phyloP scores from a whole-genome alignment of 1,140 invertebrate species.

The Lutraria rhynchaena region DNA sequence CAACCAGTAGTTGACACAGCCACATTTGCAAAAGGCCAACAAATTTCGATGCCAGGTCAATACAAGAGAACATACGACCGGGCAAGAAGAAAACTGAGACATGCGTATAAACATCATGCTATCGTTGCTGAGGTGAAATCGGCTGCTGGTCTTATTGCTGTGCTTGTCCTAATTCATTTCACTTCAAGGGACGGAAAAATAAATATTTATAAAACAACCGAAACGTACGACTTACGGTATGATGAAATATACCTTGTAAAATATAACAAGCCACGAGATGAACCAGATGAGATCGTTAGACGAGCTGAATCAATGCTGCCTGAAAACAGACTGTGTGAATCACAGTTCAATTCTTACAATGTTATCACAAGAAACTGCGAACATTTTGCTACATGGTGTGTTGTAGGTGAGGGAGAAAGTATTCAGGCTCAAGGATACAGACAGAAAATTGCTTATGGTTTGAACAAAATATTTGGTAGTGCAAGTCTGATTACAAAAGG shows the following conservation, averaged over 20 bases:
- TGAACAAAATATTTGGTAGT: background rate
- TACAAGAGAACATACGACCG: no score
- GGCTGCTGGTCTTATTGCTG: background rate
- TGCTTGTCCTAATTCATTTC: slow-evolving; percentile 25
- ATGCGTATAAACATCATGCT: slow-evolving; percentile 26
- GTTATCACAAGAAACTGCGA: slow-evolving; percentile 32
- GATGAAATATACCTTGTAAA: slow-evolving; percentile 31
- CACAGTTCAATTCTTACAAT: slow-evolving; percentile 22
- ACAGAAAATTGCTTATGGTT: background rate
- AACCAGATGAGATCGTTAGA: slow-evolving; percentile 3
- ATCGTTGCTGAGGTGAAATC: slow-evolving; percentile 1
- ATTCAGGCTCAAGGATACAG: slow-evolving; percentile 15
- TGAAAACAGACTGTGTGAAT: background rate
- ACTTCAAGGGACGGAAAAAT: background rate
- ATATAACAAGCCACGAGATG: slow-evolving; percentile 11
- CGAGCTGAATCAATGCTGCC: slow-evolving; percentile 41
- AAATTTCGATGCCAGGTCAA: slow-evolving; percentile 43
- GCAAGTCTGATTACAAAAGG: slow-evolving; percentile 16
- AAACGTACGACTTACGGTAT: slow-evolving; percentile 7
- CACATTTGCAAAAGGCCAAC: slow-evolving; percentile 33
- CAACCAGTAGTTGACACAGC: no score
- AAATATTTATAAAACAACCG: slow-evolving; percentile 1
- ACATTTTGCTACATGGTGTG: slow-evolving; percentile 54
- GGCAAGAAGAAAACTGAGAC: background rate
- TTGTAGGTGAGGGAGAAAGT: slow-evolving; percentile 31